Conservation (phyloP, 2,888 invertebrate species). For the Didymodactylos carnosus region DNA sequence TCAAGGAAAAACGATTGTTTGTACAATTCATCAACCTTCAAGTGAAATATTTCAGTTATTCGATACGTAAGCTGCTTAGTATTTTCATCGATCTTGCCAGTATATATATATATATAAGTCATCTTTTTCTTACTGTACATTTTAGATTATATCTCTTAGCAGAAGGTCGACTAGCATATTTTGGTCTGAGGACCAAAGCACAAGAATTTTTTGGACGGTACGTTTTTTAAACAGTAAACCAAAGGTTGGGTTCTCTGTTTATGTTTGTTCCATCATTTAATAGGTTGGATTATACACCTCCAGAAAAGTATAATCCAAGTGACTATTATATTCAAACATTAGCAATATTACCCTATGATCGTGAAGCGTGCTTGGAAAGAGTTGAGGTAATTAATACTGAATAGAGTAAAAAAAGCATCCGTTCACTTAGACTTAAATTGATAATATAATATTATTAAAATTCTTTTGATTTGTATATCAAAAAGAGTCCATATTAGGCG, state of each 20-base stretch:
- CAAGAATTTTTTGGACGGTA: conserved; percentile 30
- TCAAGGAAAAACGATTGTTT: conserved; percentile 66
- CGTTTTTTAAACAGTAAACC: conserved; percentile 19
- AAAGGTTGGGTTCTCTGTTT: too few relatives aligned
- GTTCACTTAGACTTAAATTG: too few relatives aligned
- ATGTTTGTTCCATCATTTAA: neutral
- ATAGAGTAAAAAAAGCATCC: neutral
- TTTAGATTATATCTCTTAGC: conserved; percentile 49
- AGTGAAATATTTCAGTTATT: conserved; percentile 14
- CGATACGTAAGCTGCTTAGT: conserved; percentile 41
- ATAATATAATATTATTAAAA: too few relatives aligned
- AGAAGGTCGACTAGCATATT: conserved; percentile 61
- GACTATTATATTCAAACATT: conserved; percentile 71
- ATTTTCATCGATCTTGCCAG: conserved; percentile 65
- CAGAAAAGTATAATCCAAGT: conserved; percentile 74
- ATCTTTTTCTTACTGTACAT: conserved; percentile 15
- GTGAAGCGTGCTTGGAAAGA: conserved; percentile 54
- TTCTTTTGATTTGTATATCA: too few relatives aligned
- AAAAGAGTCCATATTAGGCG: too few relatives aligned
- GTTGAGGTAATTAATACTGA: conserved; percentile 16
- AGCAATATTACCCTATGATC: conserved; percentile 61
- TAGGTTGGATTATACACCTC: conserved; percentile 33
- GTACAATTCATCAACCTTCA: conserved; percentile 74
- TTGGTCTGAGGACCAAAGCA: conserved; percentile 48
- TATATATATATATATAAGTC: conserved; percentile 18